Percentiles rank a stretch among this genome's conserved stretches.
Conservation (phyloP, 2,113 vertebrate genomes). For the Tinamus guttatus region DNA sequence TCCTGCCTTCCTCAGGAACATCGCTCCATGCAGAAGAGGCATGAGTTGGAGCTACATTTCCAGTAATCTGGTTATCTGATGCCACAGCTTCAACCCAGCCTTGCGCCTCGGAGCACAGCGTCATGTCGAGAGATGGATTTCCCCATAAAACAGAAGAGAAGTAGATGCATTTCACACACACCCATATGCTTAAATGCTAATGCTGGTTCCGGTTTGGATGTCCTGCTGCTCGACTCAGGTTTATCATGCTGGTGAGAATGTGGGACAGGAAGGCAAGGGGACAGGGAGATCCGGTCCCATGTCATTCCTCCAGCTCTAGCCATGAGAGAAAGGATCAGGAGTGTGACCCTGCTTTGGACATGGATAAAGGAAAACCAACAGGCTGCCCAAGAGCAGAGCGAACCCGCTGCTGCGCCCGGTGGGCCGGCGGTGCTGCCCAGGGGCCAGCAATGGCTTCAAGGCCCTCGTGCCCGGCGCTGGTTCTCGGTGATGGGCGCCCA, state of each 20-base stretch:
- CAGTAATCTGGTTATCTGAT: not conserved
- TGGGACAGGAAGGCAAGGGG: not conserved
- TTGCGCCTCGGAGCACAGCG: not conserved
- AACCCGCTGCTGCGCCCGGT: rapidly evolving
- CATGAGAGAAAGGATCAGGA: not conserved
- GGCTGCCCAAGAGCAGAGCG: not conserved
- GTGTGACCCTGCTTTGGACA: not conserved
- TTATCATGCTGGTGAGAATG: rapidly evolving
- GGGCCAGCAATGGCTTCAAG: not conserved
- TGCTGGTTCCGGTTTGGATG: too few relatives aligned
- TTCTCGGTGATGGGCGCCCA: too few relatives aligned
- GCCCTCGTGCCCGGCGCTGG: too few relatives aligned
- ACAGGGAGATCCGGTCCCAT: not conserved
- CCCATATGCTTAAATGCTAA: not conserved
- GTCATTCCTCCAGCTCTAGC: not conserved
- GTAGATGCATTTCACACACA: not conserved
- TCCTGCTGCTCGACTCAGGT: not conserved
- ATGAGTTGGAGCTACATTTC: not conserved
- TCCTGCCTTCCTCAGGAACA: not conserved
- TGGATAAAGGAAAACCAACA: not conserved
- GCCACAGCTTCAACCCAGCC: not conserved
- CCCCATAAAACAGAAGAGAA: not conserved
- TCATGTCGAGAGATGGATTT: not conserved
- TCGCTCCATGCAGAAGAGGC: not conserved
- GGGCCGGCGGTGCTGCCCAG: not conserved